A percentile compares a stretch with the other conserved stretches of the same genome.
Conservation (phyloP, 2,888 invertebrate species). For the Brachypterus glaber region DNA sequence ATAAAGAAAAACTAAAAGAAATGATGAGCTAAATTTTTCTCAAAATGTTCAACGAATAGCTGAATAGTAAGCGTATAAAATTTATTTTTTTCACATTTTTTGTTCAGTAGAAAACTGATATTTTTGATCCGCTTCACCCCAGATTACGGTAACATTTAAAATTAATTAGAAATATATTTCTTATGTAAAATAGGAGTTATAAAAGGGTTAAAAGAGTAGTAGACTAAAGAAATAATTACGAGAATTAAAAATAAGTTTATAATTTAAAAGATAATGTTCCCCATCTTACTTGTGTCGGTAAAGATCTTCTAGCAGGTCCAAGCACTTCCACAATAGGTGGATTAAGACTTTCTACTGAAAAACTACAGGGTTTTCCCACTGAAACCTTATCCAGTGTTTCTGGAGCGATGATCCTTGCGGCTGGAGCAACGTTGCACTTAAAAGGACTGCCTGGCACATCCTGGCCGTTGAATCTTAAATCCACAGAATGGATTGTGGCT, state of each 20-base stretch:
- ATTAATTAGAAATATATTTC: slow-evolving; percentile 5
- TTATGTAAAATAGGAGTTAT: slow-evolving; percentile 1
- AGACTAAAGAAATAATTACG: not conserved
- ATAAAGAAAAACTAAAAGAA: too few relatives aligned
- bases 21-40: too few relatives aligned
- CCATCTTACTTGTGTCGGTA: slow-evolving; percentile 53
- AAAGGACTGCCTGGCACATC: slow-evolving; percentile 90
- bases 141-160: too few relatives aligned
- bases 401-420: slow-evolving; percentile 73
- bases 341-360: slow-evolving; percentile 78
- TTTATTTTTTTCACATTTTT: too few relatives aligned
- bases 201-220: too few relatives aligned
- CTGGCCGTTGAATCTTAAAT: slow-evolving; percentile 91
- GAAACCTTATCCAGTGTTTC: slow-evolving; percentile 85
- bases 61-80: too few relatives aligned
- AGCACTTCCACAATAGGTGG: slow-evolving; percentile 73
- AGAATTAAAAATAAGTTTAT: not conserved
- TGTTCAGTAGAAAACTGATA: too few relatives aligned
- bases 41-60: too few relatives aligned
- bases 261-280: not conserved
- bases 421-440: slow-evolving; percentile 67
- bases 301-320: slow-evolving; percentile 61
- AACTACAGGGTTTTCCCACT: slow-evolving; percentile 73
- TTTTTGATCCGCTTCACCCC: too few relatives aligned
- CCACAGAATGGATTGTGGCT: slow-evolving; percentile 83